phyloP scores from a whole-genome alignment of 2,113 vertebrate genomes.

The Myanophis thanlyinensis region DNA sequence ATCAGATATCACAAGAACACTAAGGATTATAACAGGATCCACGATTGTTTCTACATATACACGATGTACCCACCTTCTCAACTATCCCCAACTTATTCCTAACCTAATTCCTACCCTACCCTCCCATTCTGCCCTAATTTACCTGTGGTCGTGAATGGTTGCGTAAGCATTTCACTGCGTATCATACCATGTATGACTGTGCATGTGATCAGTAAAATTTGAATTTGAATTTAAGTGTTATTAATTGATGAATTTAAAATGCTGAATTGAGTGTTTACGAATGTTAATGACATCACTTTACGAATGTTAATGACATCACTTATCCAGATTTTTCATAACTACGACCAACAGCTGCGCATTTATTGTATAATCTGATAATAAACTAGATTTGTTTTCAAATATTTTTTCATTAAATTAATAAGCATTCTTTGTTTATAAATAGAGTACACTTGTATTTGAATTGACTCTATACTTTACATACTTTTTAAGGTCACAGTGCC shows the following conservation, averaged over 20 bases:
- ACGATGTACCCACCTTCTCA: too few species aligned
- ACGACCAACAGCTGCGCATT: neutral
- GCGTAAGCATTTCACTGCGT: too few species aligned
- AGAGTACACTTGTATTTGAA: rapidly evolving
- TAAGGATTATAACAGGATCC: too few species aligned
- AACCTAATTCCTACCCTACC: too few species aligned
- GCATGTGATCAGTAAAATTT: too few species aligned
- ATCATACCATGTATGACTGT: too few species aligned
- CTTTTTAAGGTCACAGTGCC: constrained; percentile 51
- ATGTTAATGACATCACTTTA: neutral
- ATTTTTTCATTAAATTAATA: neutral
- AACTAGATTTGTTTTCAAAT: neutral
- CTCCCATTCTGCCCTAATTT: too few species aligned
- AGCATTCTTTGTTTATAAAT: rapidly evolving
- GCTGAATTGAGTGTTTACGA: neutral
- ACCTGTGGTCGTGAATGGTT: too few species aligned
- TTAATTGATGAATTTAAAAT: neutral
- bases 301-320: neutral
- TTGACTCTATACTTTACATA: neutral
- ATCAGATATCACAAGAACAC: too few species aligned
- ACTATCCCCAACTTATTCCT: too few species aligned
- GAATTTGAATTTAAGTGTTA: too few species aligned
- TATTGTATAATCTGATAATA: rapidly evolving
- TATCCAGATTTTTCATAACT: neutral
- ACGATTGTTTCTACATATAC: too few species aligned